Percentiles rank a stretch among this genome's conserved stretches.
These are phyloP conservation scores for Liodrosophila aerea DNA, from an alignment of 2,888 invertebrate genomes.

Conservation along the genomic window DNA sequence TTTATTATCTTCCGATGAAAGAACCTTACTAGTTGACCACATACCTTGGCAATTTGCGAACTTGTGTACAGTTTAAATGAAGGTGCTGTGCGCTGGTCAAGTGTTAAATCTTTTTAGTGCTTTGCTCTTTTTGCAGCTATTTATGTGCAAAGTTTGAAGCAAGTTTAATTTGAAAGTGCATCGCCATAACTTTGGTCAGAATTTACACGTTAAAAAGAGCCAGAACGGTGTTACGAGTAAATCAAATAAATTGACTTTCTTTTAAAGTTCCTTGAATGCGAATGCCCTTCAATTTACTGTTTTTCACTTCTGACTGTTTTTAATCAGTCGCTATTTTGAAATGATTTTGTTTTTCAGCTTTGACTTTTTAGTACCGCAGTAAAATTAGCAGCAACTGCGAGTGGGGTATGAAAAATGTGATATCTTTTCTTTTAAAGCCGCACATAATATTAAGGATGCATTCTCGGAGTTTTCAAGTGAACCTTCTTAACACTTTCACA, in stretches of 20 bases:
- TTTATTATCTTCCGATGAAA: conserved; percentile 18
- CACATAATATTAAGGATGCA: conserved; percentile 29
- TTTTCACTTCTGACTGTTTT: conserved; percentile 4
- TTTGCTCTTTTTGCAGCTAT: conserved; percentile 26
- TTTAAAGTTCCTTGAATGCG: conserved; percentile 23
- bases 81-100: conserved; percentile 56
- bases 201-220: background rate
- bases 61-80: no score
- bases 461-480: conserved; percentile 1
- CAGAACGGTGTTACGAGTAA: conserved; percentile 37
- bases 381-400: no score
- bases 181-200: conserved; percentile 20
- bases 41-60: no score
- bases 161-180: conserved; percentile 56
- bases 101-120: conserved; percentile 50
- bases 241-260: conserved; percentile 47
- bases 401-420: no score
- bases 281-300: conserved; percentile 29
- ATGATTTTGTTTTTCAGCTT: background rate
- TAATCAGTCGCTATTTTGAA: conserved; percentile 33
- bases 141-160: conserved; percentile 54
- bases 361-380: no score
- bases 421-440: conserved; percentile 12
- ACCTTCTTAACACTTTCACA: conserved; percentile 32
- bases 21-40: conserved; percentile 8